Base-by-base conservation (phyloP, 2,113 vertebrate species). In the Thalassoma bifasciatum region DNA sequence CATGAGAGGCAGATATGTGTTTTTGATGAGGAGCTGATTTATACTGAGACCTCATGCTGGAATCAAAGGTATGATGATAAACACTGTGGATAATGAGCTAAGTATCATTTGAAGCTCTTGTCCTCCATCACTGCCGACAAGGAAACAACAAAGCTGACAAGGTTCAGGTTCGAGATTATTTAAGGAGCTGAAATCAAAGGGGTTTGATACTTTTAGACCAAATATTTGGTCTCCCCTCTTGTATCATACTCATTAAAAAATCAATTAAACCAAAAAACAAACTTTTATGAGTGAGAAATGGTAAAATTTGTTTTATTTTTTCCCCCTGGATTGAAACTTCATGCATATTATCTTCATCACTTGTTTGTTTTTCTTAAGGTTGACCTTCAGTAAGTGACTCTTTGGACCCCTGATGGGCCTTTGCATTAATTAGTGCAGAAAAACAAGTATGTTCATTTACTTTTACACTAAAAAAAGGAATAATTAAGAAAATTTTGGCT, bases 71-170 rank as follows among this genome's bases (percentile, higher is more conserved):
- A 71, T 63, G 52, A 56, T n/a, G 69, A 56, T 13, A 56, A n/a
- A 51, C 51, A 30, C 26, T 7, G 22, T 65, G 44, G 24, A 52
- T 42, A 34, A 57, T 37, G 76, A 44, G 38, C 13, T 10, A 24
- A 84, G 82, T 24, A 49, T 60, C 74, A 75, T 23, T 83, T 47
- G 24, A 22, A 42, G 62, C 66, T 67, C 75, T 82, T 54, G 36
- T 66, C 52, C 66, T 59, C 76, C 66, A 82, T 79, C 74, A 79
- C 30, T 47, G 63, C 10, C 44, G 37, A 42, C 26, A 23, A 21
- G 66, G 12, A 79, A 24, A 36, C 34, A 14, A 37, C 54, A 66
- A 37, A 56, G 22, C 40, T 21, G 22, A 12, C 8, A 4, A 10
- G 21, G 16, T 54, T 61, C 12, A 64, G 65, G 49, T 37, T 21